Conservation (phyloP, 2,113 vertebrate species). For the Pseudopodoces humilis region DNA sequence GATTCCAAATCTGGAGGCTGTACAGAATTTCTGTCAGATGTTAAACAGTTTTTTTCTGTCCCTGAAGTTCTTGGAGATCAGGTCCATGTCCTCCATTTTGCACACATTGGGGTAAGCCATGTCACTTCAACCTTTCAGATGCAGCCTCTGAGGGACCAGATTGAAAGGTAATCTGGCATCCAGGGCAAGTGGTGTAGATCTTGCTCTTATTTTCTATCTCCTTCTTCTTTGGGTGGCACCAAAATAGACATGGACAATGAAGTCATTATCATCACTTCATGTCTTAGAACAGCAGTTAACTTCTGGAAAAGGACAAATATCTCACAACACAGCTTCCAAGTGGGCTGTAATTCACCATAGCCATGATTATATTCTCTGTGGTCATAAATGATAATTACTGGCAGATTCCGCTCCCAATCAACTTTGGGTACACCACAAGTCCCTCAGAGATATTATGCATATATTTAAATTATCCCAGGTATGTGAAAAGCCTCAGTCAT, state of each 20-base stretch:
- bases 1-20: neutral
- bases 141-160: neutral
- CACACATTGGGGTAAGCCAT: neutral
- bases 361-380: constrained; percentile 17
- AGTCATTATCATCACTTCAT: neutral
- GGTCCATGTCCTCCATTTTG: neutral
- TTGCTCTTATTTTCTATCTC: neutral
- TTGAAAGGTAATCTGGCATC: neutral
- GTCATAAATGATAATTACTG: neutral
- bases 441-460: neutral
- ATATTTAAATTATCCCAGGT: constrained; percentile 17
- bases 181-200: neutral
- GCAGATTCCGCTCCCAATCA: neutral
- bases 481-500: neutral
- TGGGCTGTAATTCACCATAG: neutral
- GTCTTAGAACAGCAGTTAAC: neutral
- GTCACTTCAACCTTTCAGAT: neutral
- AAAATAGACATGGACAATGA: neutral
- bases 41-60: neutral
- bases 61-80: neutral
- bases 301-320: neutral
- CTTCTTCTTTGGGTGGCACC: neutral
- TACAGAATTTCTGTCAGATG: neutral
- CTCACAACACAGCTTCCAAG: neutral
- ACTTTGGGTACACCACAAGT: neutral